These are phyloP conservation scores for Aldabrachelys gigantea DNA, from an alignment of 2,113 vertebrate genomes.

Conservation along the genomic window DNA sequence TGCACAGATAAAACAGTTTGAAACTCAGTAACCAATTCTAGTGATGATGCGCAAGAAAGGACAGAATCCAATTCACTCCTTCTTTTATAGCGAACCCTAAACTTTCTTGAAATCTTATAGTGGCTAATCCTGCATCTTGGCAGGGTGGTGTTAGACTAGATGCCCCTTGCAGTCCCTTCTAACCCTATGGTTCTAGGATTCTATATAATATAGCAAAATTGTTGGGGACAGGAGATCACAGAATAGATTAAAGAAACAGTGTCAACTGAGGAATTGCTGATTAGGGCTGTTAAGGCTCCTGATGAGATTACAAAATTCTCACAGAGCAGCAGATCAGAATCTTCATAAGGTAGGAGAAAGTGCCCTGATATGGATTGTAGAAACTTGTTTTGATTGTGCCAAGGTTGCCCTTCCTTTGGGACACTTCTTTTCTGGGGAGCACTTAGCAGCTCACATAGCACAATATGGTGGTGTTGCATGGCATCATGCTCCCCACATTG, in stretches of 20 bases:
- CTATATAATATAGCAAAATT: not conserved
- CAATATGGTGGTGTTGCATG: not conserved
- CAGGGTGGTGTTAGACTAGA: not conserved
- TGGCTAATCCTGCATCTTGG: not conserved
- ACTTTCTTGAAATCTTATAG: not conserved
- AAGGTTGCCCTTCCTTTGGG: not conserved
- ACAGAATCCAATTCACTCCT: not conserved
- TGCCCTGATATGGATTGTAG: not conserved
- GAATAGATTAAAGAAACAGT: not conserved
- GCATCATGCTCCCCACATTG: too few relatives aligned
- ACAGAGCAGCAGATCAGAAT: not conserved
- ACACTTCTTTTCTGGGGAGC: not conserved
- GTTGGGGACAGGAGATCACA: not conserved
- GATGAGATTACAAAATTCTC: not conserved
- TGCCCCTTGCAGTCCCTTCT: not conserved
- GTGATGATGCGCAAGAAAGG: not conserved
- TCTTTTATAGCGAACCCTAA: not conserved
- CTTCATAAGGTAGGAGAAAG: not conserved
- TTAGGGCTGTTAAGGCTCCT: not conserved
- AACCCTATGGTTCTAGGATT: not conserved
- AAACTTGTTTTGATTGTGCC: not conserved
- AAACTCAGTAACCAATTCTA: not conserved
- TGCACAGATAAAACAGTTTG: not conserved
- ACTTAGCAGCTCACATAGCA: not conserved
- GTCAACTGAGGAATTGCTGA: not conserved